Evolutionary conservation across 2,797 vertebrate genomes (phyloP).

Genomic region (Galagoides demidoff): DNA sequence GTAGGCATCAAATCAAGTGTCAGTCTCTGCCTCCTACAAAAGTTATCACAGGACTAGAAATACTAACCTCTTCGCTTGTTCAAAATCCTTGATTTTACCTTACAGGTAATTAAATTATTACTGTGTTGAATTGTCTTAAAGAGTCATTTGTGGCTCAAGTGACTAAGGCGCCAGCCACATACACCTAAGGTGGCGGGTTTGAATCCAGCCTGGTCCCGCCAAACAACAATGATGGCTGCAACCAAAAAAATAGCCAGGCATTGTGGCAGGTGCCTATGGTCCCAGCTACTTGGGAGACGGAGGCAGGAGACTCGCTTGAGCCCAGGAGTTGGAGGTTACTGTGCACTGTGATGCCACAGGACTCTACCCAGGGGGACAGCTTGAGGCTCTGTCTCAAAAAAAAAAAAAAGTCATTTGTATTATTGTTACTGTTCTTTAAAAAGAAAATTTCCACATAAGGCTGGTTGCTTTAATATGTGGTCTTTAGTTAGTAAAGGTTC

Average conservation of each 20-base stretch:
- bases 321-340: no score
- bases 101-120: not conserved
- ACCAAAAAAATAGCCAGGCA: no score
- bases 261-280: no score
- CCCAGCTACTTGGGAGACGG: no score
- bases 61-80: constrained; percentile 27
- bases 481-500: constrained; percentile 5
- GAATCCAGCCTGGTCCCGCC: no score
- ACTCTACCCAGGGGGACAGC: no score
- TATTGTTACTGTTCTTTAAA: not conserved
- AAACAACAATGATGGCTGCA: no score
- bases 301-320: no score
- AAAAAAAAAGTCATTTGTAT: not conserved
- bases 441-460: not conserved
- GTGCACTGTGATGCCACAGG: no score
- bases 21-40: not conserved
- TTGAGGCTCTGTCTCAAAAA: no score
- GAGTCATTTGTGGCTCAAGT: not conserved
- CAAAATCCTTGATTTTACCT: constrained; percentile 2
- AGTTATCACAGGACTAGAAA: not conserved
- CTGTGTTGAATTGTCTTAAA: not conserved
- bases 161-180: no score
- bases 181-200: no score
- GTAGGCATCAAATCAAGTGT: not conserved
- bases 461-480: not conserved